phyloP scores from a whole-genome alignment of 2,888 invertebrate genomes.

The Chrysomela aeneicollis region DNA sequence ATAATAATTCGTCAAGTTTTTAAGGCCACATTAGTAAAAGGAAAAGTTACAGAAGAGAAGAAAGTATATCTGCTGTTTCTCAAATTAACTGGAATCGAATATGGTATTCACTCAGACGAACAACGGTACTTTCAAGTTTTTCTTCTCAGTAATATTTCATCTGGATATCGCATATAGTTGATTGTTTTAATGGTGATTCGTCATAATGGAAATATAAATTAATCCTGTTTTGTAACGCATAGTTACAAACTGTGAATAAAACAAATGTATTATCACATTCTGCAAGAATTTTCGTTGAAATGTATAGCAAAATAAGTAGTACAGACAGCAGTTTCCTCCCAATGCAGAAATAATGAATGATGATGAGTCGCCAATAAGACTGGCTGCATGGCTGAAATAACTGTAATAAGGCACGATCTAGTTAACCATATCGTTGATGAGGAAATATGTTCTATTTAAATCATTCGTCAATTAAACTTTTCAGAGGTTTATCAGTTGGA shows the following conservation, averaged over 20 bases:
- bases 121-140: conserved; percentile 2
- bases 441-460: neutral
- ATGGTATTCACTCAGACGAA: neutral
- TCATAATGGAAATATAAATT: too few relatives aligned
- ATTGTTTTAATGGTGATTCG: too few relatives aligned
- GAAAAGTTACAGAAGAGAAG: conserved; percentile 15
- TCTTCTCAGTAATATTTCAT: neutral
- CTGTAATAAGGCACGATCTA: conserved; percentile 25
- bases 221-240: too few relatives aligned
- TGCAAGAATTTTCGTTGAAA: neutral
- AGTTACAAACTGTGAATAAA: too few relatives aligned
- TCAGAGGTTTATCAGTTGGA: too few relatives aligned
- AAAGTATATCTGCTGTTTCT: neutral
- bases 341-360: neutral
- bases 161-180: too few relatives aligned
- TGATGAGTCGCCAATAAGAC: conserved; percentile 21
- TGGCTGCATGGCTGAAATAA: conserved; percentile 17
- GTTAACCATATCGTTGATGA: conserved; percentile 8
- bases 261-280: neutral
- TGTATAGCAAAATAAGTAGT: neutral
- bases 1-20: neutral
- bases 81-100: too few relatives aligned
- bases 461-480: too few relatives aligned
- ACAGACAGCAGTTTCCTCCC: neutral
- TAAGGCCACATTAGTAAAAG: conserved; percentile 4